Percentiles rank a stretch among this genome's conserved stretches.
phyloP scores from a whole-genome alignment of 92 coral and sea anemone species.

The Epizoanthus illoricatus region DNA sequence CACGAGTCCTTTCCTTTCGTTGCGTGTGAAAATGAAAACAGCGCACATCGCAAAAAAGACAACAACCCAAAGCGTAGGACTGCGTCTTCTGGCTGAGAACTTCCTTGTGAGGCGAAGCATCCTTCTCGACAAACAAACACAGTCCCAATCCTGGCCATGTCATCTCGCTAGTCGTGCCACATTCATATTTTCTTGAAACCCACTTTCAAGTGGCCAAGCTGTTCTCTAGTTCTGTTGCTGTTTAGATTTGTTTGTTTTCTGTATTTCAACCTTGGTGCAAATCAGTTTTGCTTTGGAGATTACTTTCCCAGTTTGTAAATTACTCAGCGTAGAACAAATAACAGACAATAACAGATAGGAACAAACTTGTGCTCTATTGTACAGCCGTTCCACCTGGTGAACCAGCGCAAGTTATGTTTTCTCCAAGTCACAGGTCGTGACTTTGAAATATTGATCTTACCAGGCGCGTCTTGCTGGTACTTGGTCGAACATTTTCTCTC shows the following conservation, averaged over 20 bases:
- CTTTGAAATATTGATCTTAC: slow-evolving; percentile 24
- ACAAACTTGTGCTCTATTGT: slow-evolving; percentile 26
- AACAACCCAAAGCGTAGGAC: slow-evolving; percentile 41
- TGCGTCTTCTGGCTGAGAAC: not conserved
- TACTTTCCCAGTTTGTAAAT: not conserved
- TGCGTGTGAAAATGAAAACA: slow-evolving; percentile 41
- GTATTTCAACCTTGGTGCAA: not conserved
- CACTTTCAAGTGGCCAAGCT: slow-evolving; percentile 15
- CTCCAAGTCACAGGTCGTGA: not conserved
- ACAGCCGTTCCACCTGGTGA: slow-evolving; percentile 34
- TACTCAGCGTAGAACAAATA: not conserved
- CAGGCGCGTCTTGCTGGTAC: slow-evolving; percentile 7
- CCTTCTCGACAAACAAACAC: slow-evolving; percentile 39
- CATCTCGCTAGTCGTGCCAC: not conserved
- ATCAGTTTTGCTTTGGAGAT: slow-evolving; percentile 11
- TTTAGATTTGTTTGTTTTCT: not conserved
- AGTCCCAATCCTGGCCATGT: slow-evolving; percentile 22
- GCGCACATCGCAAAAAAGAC: slow-evolving; percentile 50
- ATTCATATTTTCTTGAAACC: not conserved
- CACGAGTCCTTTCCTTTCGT: slow-evolving; percentile 10
- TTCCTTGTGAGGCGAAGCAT: slow-evolving; percentile 50
- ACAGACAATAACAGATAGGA: not conserved
- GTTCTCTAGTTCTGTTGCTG: slow-evolving; percentile 5
- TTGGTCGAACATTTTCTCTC: not conserved
- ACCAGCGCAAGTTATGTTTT: not conserved